Evolutionary conservation across 2,888 invertebrate species (phyloP).

Genomic region (Caenorhabditis uteleia): DNA sequence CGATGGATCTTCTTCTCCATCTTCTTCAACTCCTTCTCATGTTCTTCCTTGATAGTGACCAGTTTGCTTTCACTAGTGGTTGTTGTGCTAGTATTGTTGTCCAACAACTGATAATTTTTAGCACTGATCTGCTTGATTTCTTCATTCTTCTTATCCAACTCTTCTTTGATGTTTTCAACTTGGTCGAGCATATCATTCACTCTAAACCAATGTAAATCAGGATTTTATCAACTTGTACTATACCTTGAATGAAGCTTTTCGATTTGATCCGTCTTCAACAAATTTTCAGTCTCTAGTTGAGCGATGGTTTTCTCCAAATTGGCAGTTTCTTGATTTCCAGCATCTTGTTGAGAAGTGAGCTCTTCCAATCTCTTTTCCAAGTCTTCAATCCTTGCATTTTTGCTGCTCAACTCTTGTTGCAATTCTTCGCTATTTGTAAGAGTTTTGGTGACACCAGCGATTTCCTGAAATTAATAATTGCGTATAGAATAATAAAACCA

Average conservation of each 20-base stretch:
- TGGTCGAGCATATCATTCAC: slow-evolving; percentile 50
- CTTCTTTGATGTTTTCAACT: slow-evolving; percentile 45
- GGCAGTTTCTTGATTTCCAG: slow-evolving; percentile 7
- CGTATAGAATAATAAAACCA: no score
- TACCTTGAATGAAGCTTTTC: slow-evolving; percentile 40
- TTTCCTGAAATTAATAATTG: background rate
- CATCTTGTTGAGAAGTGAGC: slow-evolving; percentile 8
- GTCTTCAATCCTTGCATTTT: slow-evolving; percentile 36
- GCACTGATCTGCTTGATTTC: slow-evolving; percentile 53
- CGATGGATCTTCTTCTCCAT: slow-evolving; percentile 13
- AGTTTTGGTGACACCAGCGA: background rate
- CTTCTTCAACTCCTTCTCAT: slow-evolving; percentile 39
- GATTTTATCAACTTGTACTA: no score
- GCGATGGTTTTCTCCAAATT: slow-evolving; percentile 27
- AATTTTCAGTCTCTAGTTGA: slow-evolving; percentile 23
- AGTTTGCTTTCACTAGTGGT: slow-evolving; percentile 22
- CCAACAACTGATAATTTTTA: slow-evolving; percentile 47
- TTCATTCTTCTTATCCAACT: slow-evolving; percentile 54
- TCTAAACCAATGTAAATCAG: slow-evolving; percentile 19
- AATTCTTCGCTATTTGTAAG: slow-evolving; percentile 13
- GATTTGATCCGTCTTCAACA: slow-evolving; percentile 32
- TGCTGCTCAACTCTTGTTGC: slow-evolving; percentile 29
- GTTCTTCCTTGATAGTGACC: slow-evolving; percentile 43
- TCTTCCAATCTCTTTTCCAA: slow-evolving; percentile 16
- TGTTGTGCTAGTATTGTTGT: slow-evolving; percentile 6